Base-by-base conservation (phyloP, 1,140 invertebrate species). In the Zaprionus ornatus region DNA sequence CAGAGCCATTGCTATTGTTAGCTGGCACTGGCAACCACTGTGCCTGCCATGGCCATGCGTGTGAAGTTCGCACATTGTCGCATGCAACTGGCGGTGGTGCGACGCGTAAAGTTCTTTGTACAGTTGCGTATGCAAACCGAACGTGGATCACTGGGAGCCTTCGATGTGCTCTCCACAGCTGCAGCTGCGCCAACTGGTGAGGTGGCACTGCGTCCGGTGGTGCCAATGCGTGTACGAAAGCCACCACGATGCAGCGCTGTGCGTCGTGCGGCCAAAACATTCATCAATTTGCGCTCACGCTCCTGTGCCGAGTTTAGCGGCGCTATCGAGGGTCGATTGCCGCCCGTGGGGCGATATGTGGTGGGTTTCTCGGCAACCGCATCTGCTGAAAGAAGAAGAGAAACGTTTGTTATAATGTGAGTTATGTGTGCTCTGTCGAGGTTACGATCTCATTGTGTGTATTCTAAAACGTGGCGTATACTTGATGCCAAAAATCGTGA, bases 231-330 rank as follows among this genome's bases (percentile, higher is more conserved):
- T 88, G 92, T 91, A 92, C 94, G 67, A 91, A 93, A 67, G 74
- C 92, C 68, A 92, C 91, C 79, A 78, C 90, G 64, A 86, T 94
- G 61, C 80, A 93, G 19, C 82, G 93, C 77, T 86, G 93, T 82
- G 19, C 94, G 90, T 13, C 94, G 83, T 1, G 94, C 94, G 0
- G 94, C 94, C 57, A 94, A 88, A 25, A 94, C 84, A 29, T 94
- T 93, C 85, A 94, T 91, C 59, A 94, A 86, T 71, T 94, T 94
- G 27, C 93, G 93, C 52, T 94, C 93, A 21, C 94, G 82, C 55
- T 92, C 82, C 62, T 90, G 88, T 2, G 88, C 85, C 4, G 85
- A 74, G 55, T 67, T 91, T 7, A 60, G 74, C 6, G 91, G 77
- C 15, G 88, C 75, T 19, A 79, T 62, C 32, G 91, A 87, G 4